Evolutionary conservation across 2,113 vertebrate genomes (phyloP).

Genomic region (Ramphastos sulfuratus): DNA sequence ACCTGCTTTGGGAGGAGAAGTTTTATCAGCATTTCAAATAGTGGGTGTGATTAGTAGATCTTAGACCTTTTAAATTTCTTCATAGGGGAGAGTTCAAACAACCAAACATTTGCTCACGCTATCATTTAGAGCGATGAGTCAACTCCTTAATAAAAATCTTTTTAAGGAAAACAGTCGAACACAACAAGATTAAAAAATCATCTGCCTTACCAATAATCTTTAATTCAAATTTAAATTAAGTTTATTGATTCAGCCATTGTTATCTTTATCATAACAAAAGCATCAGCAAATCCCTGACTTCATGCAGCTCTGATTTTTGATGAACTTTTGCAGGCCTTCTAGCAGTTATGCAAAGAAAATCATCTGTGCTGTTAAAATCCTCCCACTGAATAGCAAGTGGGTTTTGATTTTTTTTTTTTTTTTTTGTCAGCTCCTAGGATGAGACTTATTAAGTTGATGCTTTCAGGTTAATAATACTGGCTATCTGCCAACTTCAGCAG

Average conservation of each 20-base stretch:
- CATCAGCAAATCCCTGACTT: neutral
- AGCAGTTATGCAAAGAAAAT: conserved; percentile 38
- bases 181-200: neutral
- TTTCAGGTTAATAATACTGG: conserved; percentile 55
- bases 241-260: neutral
- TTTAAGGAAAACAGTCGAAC: neutral
- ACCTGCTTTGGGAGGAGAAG: neutral
- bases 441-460: conserved; percentile 22
- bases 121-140: neutral
- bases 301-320: neutral
- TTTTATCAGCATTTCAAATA: neutral
- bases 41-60: neutral
- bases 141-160: neutral
- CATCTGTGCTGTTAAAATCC: conserved; percentile 23
- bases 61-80: neutral
- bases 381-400: conserved; percentile 18
- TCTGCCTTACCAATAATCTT: neutral
- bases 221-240: conserved; percentile 5
- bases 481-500: conserved; percentile 11
- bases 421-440: conserved; percentile 1
- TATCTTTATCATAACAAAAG: neutral
- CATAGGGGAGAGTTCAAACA: neutral
- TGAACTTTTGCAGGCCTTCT: conserved; percentile 46
- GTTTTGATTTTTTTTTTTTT: neutral
- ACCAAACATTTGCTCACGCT: neutral